Evolutionary conservation across 2,888 invertebrate species (phyloP).

Genomic region (Ptycholaimellus sp.): DNA sequence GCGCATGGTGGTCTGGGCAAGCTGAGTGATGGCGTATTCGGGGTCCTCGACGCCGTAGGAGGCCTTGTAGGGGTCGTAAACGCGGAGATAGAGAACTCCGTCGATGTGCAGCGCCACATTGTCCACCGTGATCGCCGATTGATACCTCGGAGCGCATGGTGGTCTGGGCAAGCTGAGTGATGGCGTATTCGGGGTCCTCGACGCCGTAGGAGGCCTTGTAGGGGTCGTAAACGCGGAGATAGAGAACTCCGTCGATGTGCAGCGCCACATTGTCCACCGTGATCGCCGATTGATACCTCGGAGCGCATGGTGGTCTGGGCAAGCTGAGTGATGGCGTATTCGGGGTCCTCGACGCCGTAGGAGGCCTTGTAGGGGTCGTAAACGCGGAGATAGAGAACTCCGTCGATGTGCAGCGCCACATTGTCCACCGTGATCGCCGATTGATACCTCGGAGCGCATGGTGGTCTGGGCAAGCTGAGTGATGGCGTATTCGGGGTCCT

Average conservation of each 20-base stretch:
- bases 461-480: constrained; percentile 97
- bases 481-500: constrained; percentile 96
- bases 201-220: constrained; percentile 90
- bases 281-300: constrained; percentile 73
- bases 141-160: constrained; percentile 86
- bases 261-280: constrained; percentile 89
- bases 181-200: constrained; percentile 95
- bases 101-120: constrained; percentile 89
- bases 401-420: constrained; percentile 83
- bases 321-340: constrained; percentile 91
- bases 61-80: constrained; percentile 72
- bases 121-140: constrained; percentile 87
- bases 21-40: constrained; percentile 90
- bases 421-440: constrained; percentile 93
- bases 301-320: constrained; percentile 99
- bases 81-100: constrained; percentile 77
- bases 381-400: constrained; percentile 76
- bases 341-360: constrained; percentile 95
- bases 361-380: constrained; percentile 77
- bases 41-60: constrained; percentile 98
- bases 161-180: constrained; percentile 92
- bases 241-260: constrained; percentile 84
- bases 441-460: constrained; percentile 80
- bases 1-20: constrained; percentile 98
- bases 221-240: constrained; percentile 70